phyloP scores from a whole-genome alignment of 2,113 vertebrate species.

The Dromas ardeola region DNA sequence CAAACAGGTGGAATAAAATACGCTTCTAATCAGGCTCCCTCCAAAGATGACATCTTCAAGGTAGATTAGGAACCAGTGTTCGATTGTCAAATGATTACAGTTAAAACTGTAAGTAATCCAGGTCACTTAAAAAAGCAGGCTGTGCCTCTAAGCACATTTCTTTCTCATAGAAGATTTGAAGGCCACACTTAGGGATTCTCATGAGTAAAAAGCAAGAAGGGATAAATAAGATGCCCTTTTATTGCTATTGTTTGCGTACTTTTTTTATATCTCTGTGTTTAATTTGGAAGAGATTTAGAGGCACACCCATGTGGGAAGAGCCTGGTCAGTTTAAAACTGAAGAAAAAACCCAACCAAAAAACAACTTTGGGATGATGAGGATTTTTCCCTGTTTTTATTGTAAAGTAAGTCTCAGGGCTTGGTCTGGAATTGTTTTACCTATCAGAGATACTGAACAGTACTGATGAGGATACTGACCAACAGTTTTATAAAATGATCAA shows the following conservation, averaged over 20 bases:
- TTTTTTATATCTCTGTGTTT: neutral
- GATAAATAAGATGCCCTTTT: neutral
- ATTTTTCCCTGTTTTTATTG: neutral
- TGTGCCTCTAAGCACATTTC: neutral
- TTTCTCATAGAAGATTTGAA: neutral
- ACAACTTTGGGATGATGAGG: neutral
- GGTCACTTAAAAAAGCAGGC: neutral
- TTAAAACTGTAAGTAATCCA: neutral
- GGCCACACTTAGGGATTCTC: neutral
- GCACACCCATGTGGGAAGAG: neutral
- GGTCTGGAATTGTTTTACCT: neutral
- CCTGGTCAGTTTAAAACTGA: neutral
- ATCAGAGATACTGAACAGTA: neutral
- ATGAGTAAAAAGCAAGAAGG: neutral
- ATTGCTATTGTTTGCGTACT: neutral
- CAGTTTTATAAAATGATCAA: neutral
- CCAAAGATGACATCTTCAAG: neutral
- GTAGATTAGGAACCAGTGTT: neutral
- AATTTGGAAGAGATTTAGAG: slow-evolving; percentile 9
- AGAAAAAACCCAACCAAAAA: neutral
- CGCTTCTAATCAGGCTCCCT: neutral
- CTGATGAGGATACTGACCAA: neutral
- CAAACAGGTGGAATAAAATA: neutral
- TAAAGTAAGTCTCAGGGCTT: neutral
- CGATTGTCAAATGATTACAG: neutral